A percentile compares a stretch with the other conserved stretches of the same genome.
These are phyloP conservation scores for Limnodromus scolopaceus DNA, from an alignment of 2,797 vertebrate genomes.

Conservation along the genomic window DNA sequence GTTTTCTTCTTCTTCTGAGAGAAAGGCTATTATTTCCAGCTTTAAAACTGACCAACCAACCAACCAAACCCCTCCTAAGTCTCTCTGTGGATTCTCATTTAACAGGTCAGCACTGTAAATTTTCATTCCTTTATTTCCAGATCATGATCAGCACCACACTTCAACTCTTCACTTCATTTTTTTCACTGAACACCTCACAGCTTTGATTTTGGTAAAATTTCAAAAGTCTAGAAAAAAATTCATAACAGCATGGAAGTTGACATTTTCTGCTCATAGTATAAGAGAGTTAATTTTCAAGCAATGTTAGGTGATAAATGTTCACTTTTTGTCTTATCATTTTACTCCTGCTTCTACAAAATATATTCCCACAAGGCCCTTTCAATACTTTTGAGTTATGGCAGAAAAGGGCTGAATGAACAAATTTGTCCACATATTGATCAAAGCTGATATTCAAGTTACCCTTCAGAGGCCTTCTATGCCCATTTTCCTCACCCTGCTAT, in stretches of 20 bases:
- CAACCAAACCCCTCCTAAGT: not conserved
- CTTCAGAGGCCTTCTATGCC: not conserved
- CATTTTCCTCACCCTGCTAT: not conserved
- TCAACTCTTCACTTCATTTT: not conserved
- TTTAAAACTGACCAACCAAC: not conserved
- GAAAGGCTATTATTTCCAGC: not conserved
- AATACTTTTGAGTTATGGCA: not conserved
- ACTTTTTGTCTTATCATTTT: not conserved
- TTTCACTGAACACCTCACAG: not conserved
- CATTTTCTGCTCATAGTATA: not conserved
- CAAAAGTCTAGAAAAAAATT: not conserved
- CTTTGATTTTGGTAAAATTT: not conserved
- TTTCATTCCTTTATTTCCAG: not conserved
- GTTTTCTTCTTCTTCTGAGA: not conserved
- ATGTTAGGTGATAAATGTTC: not conserved
- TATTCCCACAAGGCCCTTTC: not conserved
- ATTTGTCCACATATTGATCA: constrained; percentile 57
- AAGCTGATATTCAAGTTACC: constrained; percentile 51
- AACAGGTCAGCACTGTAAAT: not conserved
- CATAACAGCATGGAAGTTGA: not conserved
- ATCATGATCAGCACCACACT: not conserved
- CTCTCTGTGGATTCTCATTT: not conserved
- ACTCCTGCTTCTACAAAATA: not conserved
- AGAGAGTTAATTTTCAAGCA: not conserved
- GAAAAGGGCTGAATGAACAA: not conserved